Evolutionary conservation across 2,888 invertebrate genomes (phyloP).

Genomic region (Ectemnius continuus): DNA sequence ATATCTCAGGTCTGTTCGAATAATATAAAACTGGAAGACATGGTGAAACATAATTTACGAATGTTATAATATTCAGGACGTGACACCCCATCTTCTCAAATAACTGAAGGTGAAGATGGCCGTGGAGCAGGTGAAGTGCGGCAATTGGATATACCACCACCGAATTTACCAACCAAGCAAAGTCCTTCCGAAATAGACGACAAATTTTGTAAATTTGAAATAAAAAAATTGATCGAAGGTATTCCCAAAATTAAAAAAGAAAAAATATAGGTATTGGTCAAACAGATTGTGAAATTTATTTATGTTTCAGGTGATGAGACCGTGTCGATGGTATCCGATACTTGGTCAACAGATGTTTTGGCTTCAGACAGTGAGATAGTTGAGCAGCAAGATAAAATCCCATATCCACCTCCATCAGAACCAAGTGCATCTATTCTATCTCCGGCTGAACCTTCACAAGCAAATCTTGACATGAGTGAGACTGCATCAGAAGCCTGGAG

Average conservation of each 20-base stretch:
- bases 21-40: too few relatives aligned
- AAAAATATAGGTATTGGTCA: neutral
- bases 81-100: constrained; percentile 97
- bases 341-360: constrained; percentile 98
- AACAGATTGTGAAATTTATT: neutral
- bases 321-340: constrained; percentile 97
- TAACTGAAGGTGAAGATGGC: constrained; percentile 82
- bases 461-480: constrained; percentile 88
- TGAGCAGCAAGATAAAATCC: constrained; percentile 85
- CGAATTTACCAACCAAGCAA: constrained; percentile 83
- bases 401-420: constrained; percentile 64
- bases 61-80: constrained; percentile 80
- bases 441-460: constrained; percentile 76
- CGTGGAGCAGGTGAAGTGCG: constrained; percentile 76
- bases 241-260: constrained; percentile 14
- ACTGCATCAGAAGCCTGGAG: constrained; percentile 99
- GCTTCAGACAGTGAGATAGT: constrained; percentile 97
- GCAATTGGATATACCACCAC: constrained; percentile 74
- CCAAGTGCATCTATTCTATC: constrained; percentile 54
- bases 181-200: constrained; percentile 97
- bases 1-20: constrained; percentile 86
- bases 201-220: constrained; percentile 98
- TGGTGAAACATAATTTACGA: neutral
- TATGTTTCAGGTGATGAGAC: constrained; percentile 89
- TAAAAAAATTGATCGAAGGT: constrained; percentile 84